phyloP scores from a whole-genome alignment of 2,797 vertebrate genomes.

The Taeniopygia guttata region DNA sequence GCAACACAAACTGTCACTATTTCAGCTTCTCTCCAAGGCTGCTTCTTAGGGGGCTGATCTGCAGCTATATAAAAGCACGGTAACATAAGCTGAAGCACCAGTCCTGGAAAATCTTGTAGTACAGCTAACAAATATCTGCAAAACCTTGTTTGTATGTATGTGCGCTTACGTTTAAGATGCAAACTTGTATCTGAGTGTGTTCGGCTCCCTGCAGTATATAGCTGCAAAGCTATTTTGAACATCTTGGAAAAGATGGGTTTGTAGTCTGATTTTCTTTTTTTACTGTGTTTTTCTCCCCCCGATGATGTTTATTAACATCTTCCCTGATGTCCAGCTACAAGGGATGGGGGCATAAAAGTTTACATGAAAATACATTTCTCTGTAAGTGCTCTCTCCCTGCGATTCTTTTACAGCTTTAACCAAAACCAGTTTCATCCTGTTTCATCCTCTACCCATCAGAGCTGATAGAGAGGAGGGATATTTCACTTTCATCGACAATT shows the following conservation, averaged over 20 bases:
- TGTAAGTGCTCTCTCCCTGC: slow-evolving; percentile 4
- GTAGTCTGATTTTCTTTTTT: slow-evolving; percentile 19
- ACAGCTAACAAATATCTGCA: slow-evolving; percentile 37
- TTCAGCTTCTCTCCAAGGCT: slow-evolving; percentile 49
- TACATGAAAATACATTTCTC: slow-evolving; percentile 59
- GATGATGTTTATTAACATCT: slow-evolving; percentile 65
- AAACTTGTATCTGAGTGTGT: slow-evolving; percentile 21
- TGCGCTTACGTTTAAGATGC: slow-evolving; percentile 43
- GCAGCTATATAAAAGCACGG: slow-evolving; percentile 10
- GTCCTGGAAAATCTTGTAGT: slow-evolving; percentile 33
- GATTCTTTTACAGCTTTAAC: slow-evolving; percentile 41
- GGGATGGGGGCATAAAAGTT: slow-evolving; percentile 55
- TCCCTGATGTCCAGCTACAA: slow-evolving; percentile 53
- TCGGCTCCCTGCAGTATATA: neutral
- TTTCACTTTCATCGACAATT: neutral
- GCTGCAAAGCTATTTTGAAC: slow-evolving; percentile 34
- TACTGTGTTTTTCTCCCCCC: slow-evolving; percentile 42
- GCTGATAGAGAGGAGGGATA: neutral
- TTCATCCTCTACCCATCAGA: slow-evolving; percentile 9
- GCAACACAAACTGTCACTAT: slow-evolving; percentile 42
- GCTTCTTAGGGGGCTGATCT: slow-evolving; percentile 28
- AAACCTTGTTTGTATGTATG: slow-evolving; percentile 57
- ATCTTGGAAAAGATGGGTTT: slow-evolving; percentile 32
- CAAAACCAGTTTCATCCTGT: slow-evolving; percentile 49
- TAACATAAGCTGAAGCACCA: slow-evolving; percentile 18